Conservation (phyloP, 2,797 vertebrate genomes). For the Varecia variegata region DNA sequence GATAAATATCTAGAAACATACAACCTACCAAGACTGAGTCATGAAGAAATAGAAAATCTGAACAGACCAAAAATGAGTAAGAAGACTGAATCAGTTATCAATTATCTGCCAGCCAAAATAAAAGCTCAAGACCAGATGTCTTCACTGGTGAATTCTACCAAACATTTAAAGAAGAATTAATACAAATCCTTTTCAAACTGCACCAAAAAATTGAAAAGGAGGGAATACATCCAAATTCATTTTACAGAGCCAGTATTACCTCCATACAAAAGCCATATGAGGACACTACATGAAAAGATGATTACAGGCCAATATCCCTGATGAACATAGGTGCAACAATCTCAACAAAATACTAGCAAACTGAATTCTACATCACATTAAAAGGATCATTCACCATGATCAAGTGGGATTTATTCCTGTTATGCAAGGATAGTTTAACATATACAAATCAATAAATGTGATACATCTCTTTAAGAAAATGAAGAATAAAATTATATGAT, state of each 20-base stretch:
- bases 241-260: background rate
- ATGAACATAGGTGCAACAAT: background rate
- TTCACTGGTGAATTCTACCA: background rate
- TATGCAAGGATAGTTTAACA: background rate
- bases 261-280: background rate
- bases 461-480: background rate
- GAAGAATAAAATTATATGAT: background rate
- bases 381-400: background rate
- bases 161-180: background rate
- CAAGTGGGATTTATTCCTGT: background rate
- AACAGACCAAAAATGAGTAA: background rate
- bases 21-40: background rate
- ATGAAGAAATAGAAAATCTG: background rate
- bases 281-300: background rate
- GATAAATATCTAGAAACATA: background rate
- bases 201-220: background rate
- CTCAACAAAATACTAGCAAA: background rate
- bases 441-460: background rate
- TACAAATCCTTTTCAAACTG: background rate
- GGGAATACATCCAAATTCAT: background rate
- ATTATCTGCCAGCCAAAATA: background rate
- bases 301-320: background rate
- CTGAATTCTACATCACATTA: background rate
- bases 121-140: background rate
- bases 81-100: background rate